Conservation (phyloP, 1,140 invertebrate genomes). For the Forficula auricularia region DNA sequence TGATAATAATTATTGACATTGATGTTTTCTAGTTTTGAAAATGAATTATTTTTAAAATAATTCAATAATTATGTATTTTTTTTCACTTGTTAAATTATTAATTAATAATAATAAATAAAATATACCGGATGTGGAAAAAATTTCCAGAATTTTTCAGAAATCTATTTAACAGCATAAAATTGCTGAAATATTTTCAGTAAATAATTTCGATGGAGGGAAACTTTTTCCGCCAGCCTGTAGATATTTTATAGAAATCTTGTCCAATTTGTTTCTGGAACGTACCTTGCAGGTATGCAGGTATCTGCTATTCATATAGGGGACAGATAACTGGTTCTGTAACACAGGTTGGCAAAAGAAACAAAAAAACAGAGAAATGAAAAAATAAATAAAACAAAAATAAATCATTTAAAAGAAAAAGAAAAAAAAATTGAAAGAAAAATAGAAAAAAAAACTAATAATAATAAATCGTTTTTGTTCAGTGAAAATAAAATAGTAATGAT, state of each 20-base stretch:
- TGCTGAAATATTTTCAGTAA: too few species aligned
- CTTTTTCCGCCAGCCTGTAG: not conserved
- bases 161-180: too few species aligned
- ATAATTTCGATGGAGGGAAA: too few species aligned
- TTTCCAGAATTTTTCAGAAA: too few species aligned
- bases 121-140: too few species aligned
- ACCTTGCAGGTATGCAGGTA: constrained; percentile 63
- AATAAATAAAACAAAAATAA: constrained; percentile 23
- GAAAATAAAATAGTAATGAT: constrained; percentile 18
- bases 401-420: constrained; percentile 31
- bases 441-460: constrained; percentile 16
- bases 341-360: constrained; percentile 41
- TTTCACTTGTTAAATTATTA: too few species aligned
- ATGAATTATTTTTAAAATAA: too few species aligned
- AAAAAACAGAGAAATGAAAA: constrained; percentile 15
- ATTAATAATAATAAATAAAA: too few species aligned
- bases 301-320: constrained; percentile 60
- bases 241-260: constrained; percentile 9
- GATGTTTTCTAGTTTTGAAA: too few species aligned
- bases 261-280: too few species aligned
- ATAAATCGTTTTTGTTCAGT: constrained; percentile 33
- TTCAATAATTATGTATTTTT: too few species aligned
- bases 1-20: too few species aligned
- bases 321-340: constrained; percentile 65
- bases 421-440: constrained; percentile 18